These are phyloP conservation scores for Abrostola triplasia DNA, from an alignment of 2,888 invertebrate genomes.

Conservation along the genomic window DNA sequence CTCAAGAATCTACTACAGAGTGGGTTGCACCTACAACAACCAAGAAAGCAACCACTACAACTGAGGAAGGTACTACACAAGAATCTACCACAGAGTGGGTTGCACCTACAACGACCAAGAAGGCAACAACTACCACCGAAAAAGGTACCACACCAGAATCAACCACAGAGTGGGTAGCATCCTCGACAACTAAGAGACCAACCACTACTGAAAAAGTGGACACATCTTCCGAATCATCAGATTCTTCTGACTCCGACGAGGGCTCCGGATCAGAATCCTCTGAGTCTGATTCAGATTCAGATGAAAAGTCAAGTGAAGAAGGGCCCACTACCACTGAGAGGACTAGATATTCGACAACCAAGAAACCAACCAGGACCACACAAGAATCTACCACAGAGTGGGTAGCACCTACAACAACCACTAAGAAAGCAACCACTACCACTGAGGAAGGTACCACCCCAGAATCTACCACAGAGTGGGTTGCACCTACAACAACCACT, in stretches of 20 bases:
- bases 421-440: background rate
- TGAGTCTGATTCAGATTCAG: background rate
- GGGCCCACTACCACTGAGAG: no score
- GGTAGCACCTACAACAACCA: background rate
- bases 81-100: no score
- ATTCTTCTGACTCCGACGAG: background rate
- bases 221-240: background rate
- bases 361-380: background rate
- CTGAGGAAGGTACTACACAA: no score
- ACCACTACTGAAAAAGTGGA: background rate
- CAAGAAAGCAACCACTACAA: no score
- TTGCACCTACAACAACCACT: background rate
- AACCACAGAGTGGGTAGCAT: background rate
- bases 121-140: no score
- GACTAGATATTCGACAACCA: no score
- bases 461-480: background rate
- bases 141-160: no score
- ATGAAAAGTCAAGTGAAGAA: background rate
- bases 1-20: no score
- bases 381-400: background rate
- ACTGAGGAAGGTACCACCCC: background rate
- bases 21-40: no score
- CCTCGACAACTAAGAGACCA: background rate
- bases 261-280: no score
- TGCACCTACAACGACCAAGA: no score